These are phyloP conservation scores for Panurus biarmicus DNA, from an alignment of 2,113 vertebrate genomes.

Conservation along the genomic window DNA sequence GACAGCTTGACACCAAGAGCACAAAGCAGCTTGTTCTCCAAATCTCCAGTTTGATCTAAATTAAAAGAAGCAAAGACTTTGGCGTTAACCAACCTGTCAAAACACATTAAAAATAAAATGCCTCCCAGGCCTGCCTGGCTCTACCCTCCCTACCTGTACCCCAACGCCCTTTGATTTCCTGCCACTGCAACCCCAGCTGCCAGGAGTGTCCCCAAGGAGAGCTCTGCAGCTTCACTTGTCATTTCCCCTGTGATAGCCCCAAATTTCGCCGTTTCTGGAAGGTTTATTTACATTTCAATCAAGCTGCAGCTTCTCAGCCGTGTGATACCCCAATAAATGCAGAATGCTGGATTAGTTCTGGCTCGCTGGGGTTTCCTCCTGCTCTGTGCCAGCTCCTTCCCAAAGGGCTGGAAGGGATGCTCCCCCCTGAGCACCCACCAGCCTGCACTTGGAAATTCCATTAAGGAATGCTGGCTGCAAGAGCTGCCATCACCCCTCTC, in stretches of 20 bases:
- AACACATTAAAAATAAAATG: constrained; percentile 9
- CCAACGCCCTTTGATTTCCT: background rate
- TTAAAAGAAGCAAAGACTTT: constrained; percentile 42
- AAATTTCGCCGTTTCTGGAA: background rate
- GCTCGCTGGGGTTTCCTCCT: background rate
- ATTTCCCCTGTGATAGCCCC: background rate
- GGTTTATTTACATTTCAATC: background rate
- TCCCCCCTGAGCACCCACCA: background rate
- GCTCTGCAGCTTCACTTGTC: fast-evolving
- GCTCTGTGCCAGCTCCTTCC: background rate
- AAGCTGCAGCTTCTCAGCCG: background rate
- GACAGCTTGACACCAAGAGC: constrained; percentile 19
- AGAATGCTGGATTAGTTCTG: background rate
- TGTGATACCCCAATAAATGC: background rate
- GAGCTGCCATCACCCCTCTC: background rate
- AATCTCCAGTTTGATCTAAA: constrained; percentile 48
- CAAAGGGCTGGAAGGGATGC: background rate
- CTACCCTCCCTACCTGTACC: background rate
- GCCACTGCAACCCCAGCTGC: background rate
- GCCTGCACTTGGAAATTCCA: background rate
- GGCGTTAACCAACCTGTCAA: constrained; percentile 16
- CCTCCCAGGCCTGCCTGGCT: background rate
- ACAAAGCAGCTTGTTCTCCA: constrained; percentile 19
- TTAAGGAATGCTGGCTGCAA: background rate
- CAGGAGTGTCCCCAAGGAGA: background rate